Conservation (phyloP, 2,113 vertebrate genomes). For the Romanogobio albipinnatus region DNA sequence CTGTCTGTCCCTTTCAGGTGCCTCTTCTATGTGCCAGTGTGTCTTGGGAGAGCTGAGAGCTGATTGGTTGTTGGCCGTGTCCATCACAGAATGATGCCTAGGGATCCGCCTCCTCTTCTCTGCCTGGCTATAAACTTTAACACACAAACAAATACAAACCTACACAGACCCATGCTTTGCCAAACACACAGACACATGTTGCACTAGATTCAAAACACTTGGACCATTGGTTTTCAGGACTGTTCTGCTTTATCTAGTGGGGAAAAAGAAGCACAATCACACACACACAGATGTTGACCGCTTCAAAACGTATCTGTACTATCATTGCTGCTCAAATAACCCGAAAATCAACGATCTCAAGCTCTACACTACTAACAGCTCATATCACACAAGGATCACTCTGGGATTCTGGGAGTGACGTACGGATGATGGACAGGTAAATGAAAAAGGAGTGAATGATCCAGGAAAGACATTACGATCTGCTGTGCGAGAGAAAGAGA, state of each 20-base stretch:
- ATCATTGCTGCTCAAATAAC: slow-evolving; percentile 46
- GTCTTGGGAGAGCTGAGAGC: slow-evolving; percentile 71
- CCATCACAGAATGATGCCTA: slow-evolving; percentile 67
- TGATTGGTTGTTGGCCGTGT: slow-evolving; percentile 70
- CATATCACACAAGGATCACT: slow-evolving; percentile 23
- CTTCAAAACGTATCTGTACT: slow-evolving; percentile 48
- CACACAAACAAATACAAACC: slow-evolving; percentile 40
- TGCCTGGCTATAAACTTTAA: slow-evolving; percentile 45
- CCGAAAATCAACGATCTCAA: neutral
- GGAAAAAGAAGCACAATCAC: slow-evolving; percentile 33
- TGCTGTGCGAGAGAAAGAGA: slow-evolving; percentile 68
- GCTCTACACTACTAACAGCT: slow-evolving; percentile 43
- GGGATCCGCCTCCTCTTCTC: slow-evolving; percentile 64
- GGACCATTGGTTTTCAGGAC: slow-evolving; percentile 3
- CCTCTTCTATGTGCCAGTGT: slow-evolving; percentile 63
- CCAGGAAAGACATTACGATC: slow-evolving; percentile 68
- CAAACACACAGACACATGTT: slow-evolving; percentile 43
- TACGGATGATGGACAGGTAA: slow-evolving; percentile 38
- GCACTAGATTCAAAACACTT: slow-evolving; percentile 15
- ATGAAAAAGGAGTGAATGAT: slow-evolving; percentile 64
- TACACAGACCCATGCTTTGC: slow-evolving; percentile 40
- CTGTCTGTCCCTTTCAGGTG: slow-evolving; percentile 63
- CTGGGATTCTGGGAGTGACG: neutral
- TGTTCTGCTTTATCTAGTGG: slow-evolving; percentile 18
- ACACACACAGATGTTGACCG: slow-evolving; percentile 49